Evolutionary conservation across 2,797 vertebrate species (phyloP), one percentile per base, ranked within the genome.

Genomic region (Hippocampus kuda): DNA sequence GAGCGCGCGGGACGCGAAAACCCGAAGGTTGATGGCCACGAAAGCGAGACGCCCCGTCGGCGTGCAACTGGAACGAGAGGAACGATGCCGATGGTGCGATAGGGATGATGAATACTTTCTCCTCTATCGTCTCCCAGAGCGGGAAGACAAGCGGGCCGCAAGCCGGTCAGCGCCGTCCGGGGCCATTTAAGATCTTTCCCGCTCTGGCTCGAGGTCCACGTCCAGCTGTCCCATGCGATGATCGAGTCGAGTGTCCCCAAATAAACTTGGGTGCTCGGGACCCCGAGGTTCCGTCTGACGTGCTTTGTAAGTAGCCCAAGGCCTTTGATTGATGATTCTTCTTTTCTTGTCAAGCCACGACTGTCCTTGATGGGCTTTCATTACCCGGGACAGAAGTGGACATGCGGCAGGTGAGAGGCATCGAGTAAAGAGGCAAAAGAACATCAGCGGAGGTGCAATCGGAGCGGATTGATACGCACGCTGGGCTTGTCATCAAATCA

Each of bases 331-430:
- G 88, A 91, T 90, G 86, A 85, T 79, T 89, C 81, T 85, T 90
- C 91, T 91, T 92, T 92, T 90, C 88, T 85, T 89, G 89, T 91
- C 90, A 88, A 75, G 82, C 79, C 83, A 68, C 73, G 79, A 87
- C 79, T 72, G n/a, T 86, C 71, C 75, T 79, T 88, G 86, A 90
- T 88, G 81, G 76, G 68, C 74, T 82, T 85, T 85, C 81, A 85
- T 90, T 84, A 81, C 86, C 83, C 81, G 68, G 65, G 72, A 79
- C 46, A 57, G 81, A 63, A 77, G 72, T 1, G 70, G 77, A 79
- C 79, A 42, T 65, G 65, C 74, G 70, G 72, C 24, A 70, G 64
- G 53, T 65, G 70, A 73, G 65, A 68, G 62, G 30, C 38, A 38
- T 49, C 18, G 51, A 24, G 38, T 24, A 61, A 67, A 5, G 34